Base-by-base conservation (phyloP, 2,888 invertebrate species). In the Drosophila diplacantha region DNA sequence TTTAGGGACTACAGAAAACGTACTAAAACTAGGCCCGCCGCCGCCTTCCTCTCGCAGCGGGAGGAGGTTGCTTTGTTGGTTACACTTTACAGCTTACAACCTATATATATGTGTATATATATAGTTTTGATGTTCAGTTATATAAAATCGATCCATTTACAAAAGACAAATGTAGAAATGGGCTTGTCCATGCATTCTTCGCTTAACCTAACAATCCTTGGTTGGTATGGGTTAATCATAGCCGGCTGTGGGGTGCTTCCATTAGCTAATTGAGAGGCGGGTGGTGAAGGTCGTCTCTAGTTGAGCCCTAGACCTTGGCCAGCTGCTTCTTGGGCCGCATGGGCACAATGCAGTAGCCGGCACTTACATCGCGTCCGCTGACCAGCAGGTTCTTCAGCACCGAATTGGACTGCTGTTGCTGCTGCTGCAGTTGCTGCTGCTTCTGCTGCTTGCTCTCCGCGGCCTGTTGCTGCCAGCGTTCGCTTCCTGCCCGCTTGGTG, bases 301-400 rank as follows among this genome's bases (percentile, higher is more conserved):
- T 24, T 4, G 9, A n/a, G 39, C 22, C 35, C 82, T 88, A 89
- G 78, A 86, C 89, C 84, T 88, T 89, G 66, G 87, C 87, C 72
- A 87, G 76, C 74, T 86, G 84, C 75, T 88, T 88, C 81, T 88
- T 90, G 50, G 91, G 91, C 86, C 91, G 90, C 88, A 91, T 90
- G 84, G 93, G 93, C 88, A 93, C 93, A 89, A 94, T 91, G 89
- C 95, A 95, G 89, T 97, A 97, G 75, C 97, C 97, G 78, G 96
- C 95, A 90, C 94, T 94, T 88, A 95, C 94, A 89, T 97, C 97
- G 89, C 96, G 96, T 84, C 97, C 97, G 91, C 95, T 96, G 90
- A 97, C 94, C 90, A 97, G 91, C 80, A 97, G 93, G 90, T 97
- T 97, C 93, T 96, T 95, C 85, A 97, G 92, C 86, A 97, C 97